Evolutionary conservation across 1,140 invertebrate species (phyloP), one percentile per base, ranked within the genome.

Genomic region (Lordiphosa collinella): DNA sequence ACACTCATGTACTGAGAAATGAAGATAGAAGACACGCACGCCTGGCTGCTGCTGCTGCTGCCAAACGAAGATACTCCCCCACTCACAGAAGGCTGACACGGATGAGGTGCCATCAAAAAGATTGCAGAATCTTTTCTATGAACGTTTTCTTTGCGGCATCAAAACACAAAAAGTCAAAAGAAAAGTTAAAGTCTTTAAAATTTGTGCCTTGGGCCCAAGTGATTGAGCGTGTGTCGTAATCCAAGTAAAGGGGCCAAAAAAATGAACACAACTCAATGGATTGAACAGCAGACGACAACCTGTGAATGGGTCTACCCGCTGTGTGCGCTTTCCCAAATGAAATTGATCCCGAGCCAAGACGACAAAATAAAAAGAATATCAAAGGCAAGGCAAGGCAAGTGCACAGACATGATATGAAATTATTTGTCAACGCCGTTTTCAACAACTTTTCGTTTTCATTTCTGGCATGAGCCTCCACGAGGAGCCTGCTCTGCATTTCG

Each of bases 141-240:
- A 64, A 48, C 64, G 50, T 65, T 50, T 35, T 32, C 34, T 62
- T 12, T 52, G 35, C 38, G 32, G 65, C 43, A 67, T 67, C 65
- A 69, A 69, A 67, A 68, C 54, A 69, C 48, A 68, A 58, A 57
- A 82, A 82, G 78, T 84, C 78, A 82, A 84, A 64, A 65, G 72
- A 84, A 82, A 82, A 85, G 79, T 84, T 84, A 84, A 82, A 78
- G 78, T 84, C 78, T 82, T 82, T 78, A 84, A 82, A 82, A 82
- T 29, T 29, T 73, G 71, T 78, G 62, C 38, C 72, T 57, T 56
- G 49, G 58, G 68, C 48, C 59, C 84, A 72, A 84, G 79, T 84
- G 78, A 82, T 84, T 84, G 72, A 76, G 56, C 50, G 58, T 64
- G 78, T 76, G 71, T 72, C 63, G 66, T 57, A 54, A 44, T 50